Base-by-base conservation (phyloP, 2,113 vertebrate species). In the Ammospiza caudacuta region DNA sequence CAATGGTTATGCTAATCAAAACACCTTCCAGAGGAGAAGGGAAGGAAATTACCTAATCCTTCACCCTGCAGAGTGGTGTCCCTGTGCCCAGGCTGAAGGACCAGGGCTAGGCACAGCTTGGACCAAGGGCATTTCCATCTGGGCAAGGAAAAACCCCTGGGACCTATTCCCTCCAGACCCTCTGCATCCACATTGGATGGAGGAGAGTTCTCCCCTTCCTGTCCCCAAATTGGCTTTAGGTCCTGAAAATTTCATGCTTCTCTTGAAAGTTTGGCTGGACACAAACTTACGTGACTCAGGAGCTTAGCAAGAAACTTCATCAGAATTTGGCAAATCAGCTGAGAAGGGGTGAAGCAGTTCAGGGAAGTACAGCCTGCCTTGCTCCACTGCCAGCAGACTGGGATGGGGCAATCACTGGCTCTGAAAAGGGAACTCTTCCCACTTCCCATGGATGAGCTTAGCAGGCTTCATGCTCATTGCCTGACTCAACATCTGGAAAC, bases 31-130 rank as follows among this genome's bases (percentile, higher is more conserved):
- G 52, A 74, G 22, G 13, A 86, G 80, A 67, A 74, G 47, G 76
- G 61, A 97, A 97, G 95, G 94, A 97, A 97, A 94, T 94, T 89
- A 87, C 39, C 57, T 81, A 90, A 95, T 87, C 55, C 80, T 86
- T 83, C 33, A 9, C 15, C 58, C 12, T 27, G 20, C 25, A 33
- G 5, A 0, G 0, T 66, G 68, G 51, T 25, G 8, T 88, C 76
- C 46, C 29, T 43, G 61, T 89, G 72, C 43, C 61, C 59, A 17
- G 70, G 55, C 43, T 27, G 18, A 74, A 51, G 52, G 13, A 78
- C 5, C 55, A 55, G 54, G 52, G 23, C 59, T 83, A 4, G 9
- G 52, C 8, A 44, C 41, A 51, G 18, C 61, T 81, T 83, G 64
- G 35, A 67, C 89, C 46, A 81, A 62, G 57, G 46, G 11, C 25